A percentile compares a stretch with the other conserved stretches of the same genome.
phyloP scores from a whole-genome alignment of 2,797 vertebrate species.

The Cryptoblepharus egeriae region DNA sequence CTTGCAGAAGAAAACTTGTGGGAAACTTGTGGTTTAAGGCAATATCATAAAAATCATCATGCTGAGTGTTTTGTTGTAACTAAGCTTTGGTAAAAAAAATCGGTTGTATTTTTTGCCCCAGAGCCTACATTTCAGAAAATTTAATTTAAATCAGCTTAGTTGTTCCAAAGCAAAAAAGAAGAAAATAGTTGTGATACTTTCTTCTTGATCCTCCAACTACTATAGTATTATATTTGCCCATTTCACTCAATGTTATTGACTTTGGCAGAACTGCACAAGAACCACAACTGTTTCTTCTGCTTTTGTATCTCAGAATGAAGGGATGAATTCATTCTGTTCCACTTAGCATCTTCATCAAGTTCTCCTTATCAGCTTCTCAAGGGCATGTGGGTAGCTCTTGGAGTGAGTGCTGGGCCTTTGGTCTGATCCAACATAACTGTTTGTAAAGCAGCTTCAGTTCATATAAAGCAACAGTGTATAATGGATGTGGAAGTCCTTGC shows the following conservation, averaged over 20 bases:
- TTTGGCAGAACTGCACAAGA: neutral
- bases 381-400: neutral
- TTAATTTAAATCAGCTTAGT: conserved; percentile 74
- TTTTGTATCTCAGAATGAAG: neutral
- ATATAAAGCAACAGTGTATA: neutral
- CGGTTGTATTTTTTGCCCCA: conserved; percentile 65
- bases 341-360: neutral
- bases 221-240: neutral
- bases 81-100: conserved; percentile 59
- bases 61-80: conserved; percentile 58
- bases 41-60: conserved; percentile 63
- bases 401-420: neutral
- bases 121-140: conserved; percentile 62
- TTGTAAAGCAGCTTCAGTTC: neutral
- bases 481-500: neutral
- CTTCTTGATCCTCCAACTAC: conserved; percentile 8
- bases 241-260: conserved; percentile 18
- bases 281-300: neutral
- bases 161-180: conserved; percentile 48
- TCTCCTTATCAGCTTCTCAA: neutral
- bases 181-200: conserved; percentile 39
- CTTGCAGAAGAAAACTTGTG: neutral
- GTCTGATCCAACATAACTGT: neutral
- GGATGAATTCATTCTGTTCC: neutral
- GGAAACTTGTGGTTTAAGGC: conserved; percentile 17